A percentile compares a stretch with the other conserved stretches of the same genome.
These are phyloP conservation scores for Rhynchotus rufescens DNA, from an alignment of 2,797 vertebrate species.

Conservation along the genomic window DNA sequence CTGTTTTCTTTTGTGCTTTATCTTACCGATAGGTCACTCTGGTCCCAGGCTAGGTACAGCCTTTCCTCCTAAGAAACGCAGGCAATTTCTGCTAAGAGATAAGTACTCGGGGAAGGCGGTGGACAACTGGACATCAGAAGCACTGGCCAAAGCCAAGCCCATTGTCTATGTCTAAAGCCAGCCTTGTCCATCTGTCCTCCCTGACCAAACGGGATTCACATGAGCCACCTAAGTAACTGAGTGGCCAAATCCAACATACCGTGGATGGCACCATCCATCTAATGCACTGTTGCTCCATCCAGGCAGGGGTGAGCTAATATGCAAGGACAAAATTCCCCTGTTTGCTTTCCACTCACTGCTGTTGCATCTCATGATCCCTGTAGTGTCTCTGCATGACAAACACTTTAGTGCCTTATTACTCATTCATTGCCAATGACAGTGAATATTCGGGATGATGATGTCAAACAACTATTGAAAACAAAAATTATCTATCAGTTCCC, in stretches of 20 bases:
- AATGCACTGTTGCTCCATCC: background rate
- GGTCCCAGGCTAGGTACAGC: background rate
- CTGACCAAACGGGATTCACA: background rate
- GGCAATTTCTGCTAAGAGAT: fast-evolving
- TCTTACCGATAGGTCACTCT: background rate
- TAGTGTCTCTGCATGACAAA: slow-evolving; percentile 45
- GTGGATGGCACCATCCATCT: background rate
- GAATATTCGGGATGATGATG: slow-evolving; percentile 46
- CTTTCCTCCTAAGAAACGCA: background rate
- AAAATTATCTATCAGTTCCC: slow-evolving; percentile 63
- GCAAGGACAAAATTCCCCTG: background rate
- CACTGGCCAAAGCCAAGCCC: background rate
- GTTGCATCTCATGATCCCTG: slow-evolving; percentile 3
- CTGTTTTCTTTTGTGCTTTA: slow-evolving; percentile 39
- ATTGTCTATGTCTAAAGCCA: background rate
- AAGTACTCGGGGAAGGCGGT: background rate
- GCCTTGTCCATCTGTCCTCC: background rate
- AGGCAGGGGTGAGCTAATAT: background rate
- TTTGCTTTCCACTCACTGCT: slow-evolving; percentile 26
- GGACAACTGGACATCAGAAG: background rate
- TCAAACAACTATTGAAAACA: slow-evolving; percentile 71
- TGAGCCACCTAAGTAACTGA: background rate
- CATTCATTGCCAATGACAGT: slow-evolving; percentile 52
- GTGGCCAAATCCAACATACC: fast-evolving
- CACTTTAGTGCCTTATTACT: slow-evolving; percentile 44